Conservation (phyloP, 2,113 vertebrate genomes). For the Eleginops maclovinus region DNA sequence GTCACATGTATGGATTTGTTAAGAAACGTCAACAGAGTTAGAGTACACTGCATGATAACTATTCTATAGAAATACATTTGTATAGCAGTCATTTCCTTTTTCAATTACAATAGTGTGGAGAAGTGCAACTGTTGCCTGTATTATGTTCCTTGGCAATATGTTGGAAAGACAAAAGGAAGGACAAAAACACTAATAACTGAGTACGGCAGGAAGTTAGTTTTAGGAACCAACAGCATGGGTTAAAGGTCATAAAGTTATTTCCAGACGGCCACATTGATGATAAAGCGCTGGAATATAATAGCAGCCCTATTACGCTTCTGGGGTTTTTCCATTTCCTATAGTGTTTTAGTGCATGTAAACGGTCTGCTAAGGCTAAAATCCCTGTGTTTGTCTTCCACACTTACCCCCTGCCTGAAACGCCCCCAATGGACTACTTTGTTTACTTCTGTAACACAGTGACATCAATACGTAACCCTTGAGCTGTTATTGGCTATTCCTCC, state of each 20-base stretch:
- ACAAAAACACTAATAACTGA: background rate
- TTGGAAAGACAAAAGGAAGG: background rate
- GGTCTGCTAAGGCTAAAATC: too few species aligned
- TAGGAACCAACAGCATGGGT: background rate
- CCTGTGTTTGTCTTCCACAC: too few species aligned
- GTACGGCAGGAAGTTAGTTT: background rate
- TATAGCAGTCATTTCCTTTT: background rate
- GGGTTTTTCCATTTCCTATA: too few species aligned
- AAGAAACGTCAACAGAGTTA: background rate
- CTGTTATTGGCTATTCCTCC: too few species aligned
- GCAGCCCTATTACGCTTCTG: too few species aligned
- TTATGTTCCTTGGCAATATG: background rate
- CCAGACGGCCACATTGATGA: background rate
- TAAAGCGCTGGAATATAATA: background rate
- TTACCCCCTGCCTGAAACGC: too few species aligned
- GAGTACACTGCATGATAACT: background rate
- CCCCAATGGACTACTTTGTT: too few species aligned
- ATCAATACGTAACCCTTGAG: too few species aligned
- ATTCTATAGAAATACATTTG: background rate
- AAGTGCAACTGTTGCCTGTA: background rate
- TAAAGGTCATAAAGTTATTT: background rate
- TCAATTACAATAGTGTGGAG: background rate
- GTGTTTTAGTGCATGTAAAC: too few species aligned
- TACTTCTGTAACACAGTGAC: too few species aligned
- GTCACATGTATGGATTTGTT: conserved; percentile 22